Evolutionary conservation across 2,113 vertebrate genomes (phyloP).

Genomic region (Talpa occidentalis): DNA sequence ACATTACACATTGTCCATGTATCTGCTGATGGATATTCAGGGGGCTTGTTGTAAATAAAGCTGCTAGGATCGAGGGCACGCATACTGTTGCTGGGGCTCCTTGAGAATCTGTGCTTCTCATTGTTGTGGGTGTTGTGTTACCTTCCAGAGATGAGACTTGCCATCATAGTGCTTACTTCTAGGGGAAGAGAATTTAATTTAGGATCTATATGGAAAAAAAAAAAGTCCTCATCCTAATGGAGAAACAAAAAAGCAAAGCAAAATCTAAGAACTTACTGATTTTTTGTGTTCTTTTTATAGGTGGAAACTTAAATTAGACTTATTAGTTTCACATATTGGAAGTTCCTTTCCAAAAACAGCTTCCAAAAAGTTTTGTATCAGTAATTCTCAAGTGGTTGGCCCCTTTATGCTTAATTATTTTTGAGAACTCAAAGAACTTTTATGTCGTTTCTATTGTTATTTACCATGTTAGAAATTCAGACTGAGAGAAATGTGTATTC

Average conservation of each 20-base stretch:
- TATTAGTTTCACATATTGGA: constrained; percentile 21
- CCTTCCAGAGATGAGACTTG: background rate
- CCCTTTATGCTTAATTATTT: background rate
- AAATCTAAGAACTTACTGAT: background rate
- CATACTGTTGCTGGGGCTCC: background rate
- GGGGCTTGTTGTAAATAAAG: background rate
- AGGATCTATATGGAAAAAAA: background rate
- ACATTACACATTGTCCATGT: background rate
- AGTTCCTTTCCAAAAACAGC: background rate
- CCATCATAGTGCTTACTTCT: background rate
- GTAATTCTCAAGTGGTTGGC: background rate
- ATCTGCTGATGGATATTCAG: background rate
- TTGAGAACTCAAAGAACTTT: background rate
- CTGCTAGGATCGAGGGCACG: background rate
- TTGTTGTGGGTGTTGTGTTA: background rate
- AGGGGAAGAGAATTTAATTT: constrained; percentile 8
- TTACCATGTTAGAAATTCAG: constrained; percentile 1
- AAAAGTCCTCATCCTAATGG: background rate
- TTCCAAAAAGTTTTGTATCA: background rate
- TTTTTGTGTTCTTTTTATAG: background rate
- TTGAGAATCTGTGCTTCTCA: background rate
- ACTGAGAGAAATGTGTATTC: background rate
- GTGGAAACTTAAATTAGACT: background rate
- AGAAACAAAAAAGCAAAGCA: background rate
- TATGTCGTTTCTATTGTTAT: background rate